Evolutionary conservation across 2,113 vertebrate genomes (phyloP).

Genomic region (Tenebrosternarchus preto): DNA sequence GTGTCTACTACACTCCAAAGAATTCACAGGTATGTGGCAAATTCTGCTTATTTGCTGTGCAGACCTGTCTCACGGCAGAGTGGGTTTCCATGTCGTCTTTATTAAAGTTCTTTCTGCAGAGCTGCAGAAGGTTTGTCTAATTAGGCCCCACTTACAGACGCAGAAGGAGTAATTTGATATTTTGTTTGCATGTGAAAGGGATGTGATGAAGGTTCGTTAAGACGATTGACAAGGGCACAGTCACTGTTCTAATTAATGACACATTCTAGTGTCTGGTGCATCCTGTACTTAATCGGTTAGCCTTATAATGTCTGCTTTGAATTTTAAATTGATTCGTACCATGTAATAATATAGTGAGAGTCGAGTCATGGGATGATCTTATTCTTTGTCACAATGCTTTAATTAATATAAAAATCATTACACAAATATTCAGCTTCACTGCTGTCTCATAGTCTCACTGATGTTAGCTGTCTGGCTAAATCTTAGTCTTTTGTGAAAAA

Average conservation of each 20-base stretch:
- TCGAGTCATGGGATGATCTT: too few species aligned
- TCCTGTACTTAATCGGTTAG: conserved; percentile 4
- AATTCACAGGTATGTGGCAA: conserved; percentile 35
- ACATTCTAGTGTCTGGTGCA: background rate
- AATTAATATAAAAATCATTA: too few species aligned
- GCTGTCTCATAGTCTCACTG: background rate
- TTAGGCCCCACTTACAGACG: conserved; percentile 19
- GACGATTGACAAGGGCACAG: background rate
- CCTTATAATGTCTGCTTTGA: background rate
- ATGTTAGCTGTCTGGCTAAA: background rate
- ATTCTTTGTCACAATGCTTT: too few species aligned
- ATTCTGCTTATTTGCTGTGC: conserved; percentile 12
- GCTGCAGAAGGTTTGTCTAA: conserved; percentile 12
- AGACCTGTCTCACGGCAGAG: conserved; percentile 7
- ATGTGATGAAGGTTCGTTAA: conserved; percentile 1
- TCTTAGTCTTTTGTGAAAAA: background rate
- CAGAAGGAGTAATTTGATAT: conserved; percentile 1
- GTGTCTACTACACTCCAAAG: conserved; percentile 3
- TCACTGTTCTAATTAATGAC: conserved; percentile 33
- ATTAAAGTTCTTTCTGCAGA: conserved; percentile 33
- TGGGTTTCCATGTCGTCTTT: conserved; percentile 27
- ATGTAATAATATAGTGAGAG: background rate
- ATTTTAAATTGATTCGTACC: background rate
- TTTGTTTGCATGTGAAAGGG: conserved; percentile 29
- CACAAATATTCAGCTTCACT: background rate